Percentiles rank a stretch among this genome's conserved stretches.
phyloP scores from a whole-genome alignment of 2,797 vertebrate species.

The Sebastolobus altivelis region DNA sequence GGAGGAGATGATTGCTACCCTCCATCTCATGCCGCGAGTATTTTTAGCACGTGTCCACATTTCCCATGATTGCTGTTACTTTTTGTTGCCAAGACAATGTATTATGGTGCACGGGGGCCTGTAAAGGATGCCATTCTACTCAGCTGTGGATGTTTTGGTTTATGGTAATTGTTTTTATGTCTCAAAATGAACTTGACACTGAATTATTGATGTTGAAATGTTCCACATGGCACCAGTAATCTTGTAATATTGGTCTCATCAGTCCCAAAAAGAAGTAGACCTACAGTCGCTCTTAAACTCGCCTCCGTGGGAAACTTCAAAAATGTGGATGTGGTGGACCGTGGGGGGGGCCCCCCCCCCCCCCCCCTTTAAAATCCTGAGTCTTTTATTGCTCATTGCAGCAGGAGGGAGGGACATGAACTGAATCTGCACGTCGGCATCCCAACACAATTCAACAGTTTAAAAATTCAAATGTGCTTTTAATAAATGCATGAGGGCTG shows the following conservation, averaged over 20 bases:
- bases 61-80: conserved; percentile 20
- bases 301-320: background rate
- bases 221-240: conserved; percentile 27
- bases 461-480: conserved; percentile 61
- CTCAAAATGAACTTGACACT: conserved; percentile 35
- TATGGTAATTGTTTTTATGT: conserved; percentile 41
- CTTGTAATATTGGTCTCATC: background rate
- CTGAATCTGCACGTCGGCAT: conserved; percentile 23
- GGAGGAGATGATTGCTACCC: conserved; percentile 23
- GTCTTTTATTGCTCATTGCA: conserved; percentile 22
- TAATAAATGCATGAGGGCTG: conserved; percentile 75
- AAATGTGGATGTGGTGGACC: background rate
- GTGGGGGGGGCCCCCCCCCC: background rate
- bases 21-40: background rate
- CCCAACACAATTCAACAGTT: conserved; percentile 51
- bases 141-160: conserved; percentile 32
- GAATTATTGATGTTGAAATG: conserved; percentile 52
- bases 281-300: background rate
- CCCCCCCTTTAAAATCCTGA: background rate
- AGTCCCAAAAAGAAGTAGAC: background rate
- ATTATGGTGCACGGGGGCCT: conserved; percentile 16
- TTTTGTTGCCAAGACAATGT: conserved; percentile 15
- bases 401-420: conserved; percentile 29
- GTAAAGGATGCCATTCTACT: conserved; percentile 12
- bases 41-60: conserved; percentile 15